Evolutionary conservation across 2,113 vertebrate genomes (phyloP).

Genomic region (Corythoichthys haematopterus): DNA sequence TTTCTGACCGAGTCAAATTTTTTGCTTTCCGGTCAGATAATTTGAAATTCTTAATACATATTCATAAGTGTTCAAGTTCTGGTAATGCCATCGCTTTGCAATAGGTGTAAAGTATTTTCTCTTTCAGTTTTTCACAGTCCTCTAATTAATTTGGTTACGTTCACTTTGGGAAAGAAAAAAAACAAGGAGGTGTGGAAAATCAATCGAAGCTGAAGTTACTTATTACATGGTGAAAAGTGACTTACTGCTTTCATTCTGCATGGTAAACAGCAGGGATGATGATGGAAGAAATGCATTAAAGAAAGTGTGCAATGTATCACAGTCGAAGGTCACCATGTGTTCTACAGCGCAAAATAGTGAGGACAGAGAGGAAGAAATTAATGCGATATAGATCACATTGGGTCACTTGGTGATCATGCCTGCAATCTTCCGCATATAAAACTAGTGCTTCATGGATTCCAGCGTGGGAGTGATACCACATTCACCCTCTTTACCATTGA

Average conservation of each 20-base stretch:
- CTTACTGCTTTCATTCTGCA: slow-evolving; percentile 24
- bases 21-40: slow-evolving; percentile 41
- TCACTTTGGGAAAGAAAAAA: not conserved
- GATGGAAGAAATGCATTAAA: slow-evolving; percentile 14
- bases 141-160: not conserved
- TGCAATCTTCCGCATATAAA: slow-evolving; percentile 56
- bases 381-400: slow-evolving; percentile 65
- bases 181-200: slow-evolving; percentile 23
- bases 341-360: slow-evolving; percentile 7
- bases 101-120: slow-evolving; percentile 14
- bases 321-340: slow-evolving; percentile 26
- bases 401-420: slow-evolving; percentile 57
- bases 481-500: slow-evolving; percentile 1
- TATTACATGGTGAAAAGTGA: slow-evolving; percentile 37
- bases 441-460: slow-evolving; percentile 40
- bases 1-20: slow-evolving; percentile 22
- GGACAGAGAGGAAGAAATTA: slow-evolving; percentile 30
- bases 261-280: slow-evolving; percentile 1
- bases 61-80: slow-evolving; percentile 30
- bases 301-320: slow-evolving; percentile 19
- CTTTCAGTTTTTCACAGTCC: slow-evolving; percentile 16
- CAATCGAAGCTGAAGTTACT: slow-evolving; percentile 16
- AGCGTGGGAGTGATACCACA: slow-evolving; percentile 41
- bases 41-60: slow-evolving; percentile 40
- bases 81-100: slow-evolving; percentile 18